Evolutionary conservation across 2,888 invertebrate genomes (phyloP).

Genomic region (Caprella mutica): DNA sequence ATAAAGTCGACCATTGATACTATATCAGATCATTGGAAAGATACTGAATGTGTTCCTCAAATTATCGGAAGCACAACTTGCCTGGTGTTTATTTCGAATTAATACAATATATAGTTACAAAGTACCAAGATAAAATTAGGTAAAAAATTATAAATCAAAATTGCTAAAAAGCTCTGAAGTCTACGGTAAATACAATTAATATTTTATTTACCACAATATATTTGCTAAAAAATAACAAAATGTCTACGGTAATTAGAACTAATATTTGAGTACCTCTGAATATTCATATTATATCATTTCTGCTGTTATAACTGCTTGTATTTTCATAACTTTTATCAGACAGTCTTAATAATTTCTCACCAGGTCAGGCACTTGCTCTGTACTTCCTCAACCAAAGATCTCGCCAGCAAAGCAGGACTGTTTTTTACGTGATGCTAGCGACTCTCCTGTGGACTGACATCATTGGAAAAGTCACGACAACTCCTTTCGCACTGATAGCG

Average conservation of each 20-base stretch:
- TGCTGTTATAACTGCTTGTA: neutral
- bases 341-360: slow-evolving; percentile 16
- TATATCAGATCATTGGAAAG: no score
- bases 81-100: no score
- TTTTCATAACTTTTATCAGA: neutral
- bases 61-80: no score
- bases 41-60: no score
- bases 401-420: slow-evolving; percentile 37
- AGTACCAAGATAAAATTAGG: no score
- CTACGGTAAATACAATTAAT: no score
- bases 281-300: neutral
- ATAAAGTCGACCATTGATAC: no score
- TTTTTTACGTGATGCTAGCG: slow-evolving; percentile 40
- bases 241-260: neutral
- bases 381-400: slow-evolving; percentile 37
- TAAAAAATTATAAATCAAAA: no score
- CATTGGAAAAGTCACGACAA: slow-evolving; percentile 39
- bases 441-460: slow-evolving; percentile 41
- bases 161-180: no score
- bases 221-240: neutral
- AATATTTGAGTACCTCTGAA: neutral
- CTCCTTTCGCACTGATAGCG: slow-evolving; percentile 36
- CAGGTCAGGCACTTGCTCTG: slow-evolving; percentile 40
- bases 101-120: no score
- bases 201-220: neutral